Evolutionary conservation across 2,113 vertebrate genomes (phyloP).

Genomic region (Takifugu flavidus): DNA sequence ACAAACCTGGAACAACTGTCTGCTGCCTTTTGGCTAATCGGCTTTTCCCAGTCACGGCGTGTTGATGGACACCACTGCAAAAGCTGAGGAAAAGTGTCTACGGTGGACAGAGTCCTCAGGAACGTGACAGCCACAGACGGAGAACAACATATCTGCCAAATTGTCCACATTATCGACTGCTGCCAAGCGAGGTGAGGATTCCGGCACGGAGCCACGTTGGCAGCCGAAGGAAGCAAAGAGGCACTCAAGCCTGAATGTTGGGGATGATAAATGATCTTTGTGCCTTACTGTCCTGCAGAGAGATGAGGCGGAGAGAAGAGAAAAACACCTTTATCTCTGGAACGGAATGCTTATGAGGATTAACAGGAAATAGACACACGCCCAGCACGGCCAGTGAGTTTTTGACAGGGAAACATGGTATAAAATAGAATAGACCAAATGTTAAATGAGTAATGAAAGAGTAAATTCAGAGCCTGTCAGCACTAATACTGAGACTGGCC

Average conservation of each 20-base stretch:
- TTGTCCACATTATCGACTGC: too few species aligned
- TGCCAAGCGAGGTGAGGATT: too few species aligned
- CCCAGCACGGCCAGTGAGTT: neutral
- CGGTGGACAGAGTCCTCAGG: neutral
- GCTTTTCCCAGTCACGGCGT: slow-evolving; percentile 2
- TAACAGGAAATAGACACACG: slow-evolving; percentile 13
- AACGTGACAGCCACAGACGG: too few species aligned
- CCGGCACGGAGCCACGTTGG: too few species aligned
- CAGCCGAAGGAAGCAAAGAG: neutral
- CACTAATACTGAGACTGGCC: neutral
- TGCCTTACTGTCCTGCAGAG: neutral
- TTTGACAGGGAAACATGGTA: too few species aligned
- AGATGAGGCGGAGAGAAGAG: slow-evolving; percentile 9
- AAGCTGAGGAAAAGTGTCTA: neutral
- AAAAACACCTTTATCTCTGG: slow-evolving; percentile 17
- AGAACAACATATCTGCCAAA: too few species aligned
- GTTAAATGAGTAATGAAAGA: neutral
- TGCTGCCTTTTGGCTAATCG: slow-evolving; percentile 23
- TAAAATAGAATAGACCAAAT: neutral
- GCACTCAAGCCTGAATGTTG: slow-evolving; percentile 15
- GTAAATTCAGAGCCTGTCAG: neutral
- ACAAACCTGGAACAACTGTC: neutral
- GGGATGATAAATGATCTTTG: neutral
- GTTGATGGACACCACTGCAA: too few species aligned
- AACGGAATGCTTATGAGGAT: slow-evolving; percentile 25